These are phyloP conservation scores for Parochlus steinenii DNA, from an alignment of 2,888 invertebrate genomes.

Conservation along the genomic window DNA sequence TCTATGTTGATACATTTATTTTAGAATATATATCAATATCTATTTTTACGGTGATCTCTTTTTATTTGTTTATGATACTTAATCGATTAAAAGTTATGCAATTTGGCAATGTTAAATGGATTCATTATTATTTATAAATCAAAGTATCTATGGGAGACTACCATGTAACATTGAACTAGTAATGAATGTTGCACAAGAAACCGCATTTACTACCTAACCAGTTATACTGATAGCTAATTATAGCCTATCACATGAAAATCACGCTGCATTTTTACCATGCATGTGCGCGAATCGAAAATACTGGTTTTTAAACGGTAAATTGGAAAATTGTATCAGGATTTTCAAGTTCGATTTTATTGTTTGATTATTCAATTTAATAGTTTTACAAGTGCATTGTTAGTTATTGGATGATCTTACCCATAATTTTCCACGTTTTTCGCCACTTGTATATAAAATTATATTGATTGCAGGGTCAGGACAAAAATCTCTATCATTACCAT, in stretches of 20 bases:
- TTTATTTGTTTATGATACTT: too few species aligned
- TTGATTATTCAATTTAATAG: background rate
- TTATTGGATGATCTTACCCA: slow-evolving; percentile 22
- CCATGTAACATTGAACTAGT: too few species aligned
- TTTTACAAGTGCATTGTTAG: background rate
- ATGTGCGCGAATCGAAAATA: background rate
- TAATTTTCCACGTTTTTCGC: slow-evolving; percentile 32
- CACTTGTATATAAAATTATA: slow-evolving; percentile 45
- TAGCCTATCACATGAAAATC: background rate
- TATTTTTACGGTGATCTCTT: too few species aligned
- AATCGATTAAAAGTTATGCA: too few species aligned
- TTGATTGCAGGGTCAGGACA: slow-evolving; percentile 56
- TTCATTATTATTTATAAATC: too few species aligned
- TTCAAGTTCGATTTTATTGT: slow-evolving; percentile 5
- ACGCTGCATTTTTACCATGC: background rate
- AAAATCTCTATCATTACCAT: slow-evolving; percentile 41
- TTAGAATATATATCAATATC: too few species aligned
- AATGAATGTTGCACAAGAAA: too few species aligned
- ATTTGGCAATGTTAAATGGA: too few species aligned
- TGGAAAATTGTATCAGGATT: background rate
- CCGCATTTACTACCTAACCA: too few species aligned
- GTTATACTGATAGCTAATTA: background rate
- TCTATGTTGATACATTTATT: background rate
- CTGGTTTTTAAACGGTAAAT: background rate
- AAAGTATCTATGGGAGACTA: too few species aligned